Conservation (phyloP, 2,888 invertebrate genomes). For the Hypomecis punctinalis region DNA sequence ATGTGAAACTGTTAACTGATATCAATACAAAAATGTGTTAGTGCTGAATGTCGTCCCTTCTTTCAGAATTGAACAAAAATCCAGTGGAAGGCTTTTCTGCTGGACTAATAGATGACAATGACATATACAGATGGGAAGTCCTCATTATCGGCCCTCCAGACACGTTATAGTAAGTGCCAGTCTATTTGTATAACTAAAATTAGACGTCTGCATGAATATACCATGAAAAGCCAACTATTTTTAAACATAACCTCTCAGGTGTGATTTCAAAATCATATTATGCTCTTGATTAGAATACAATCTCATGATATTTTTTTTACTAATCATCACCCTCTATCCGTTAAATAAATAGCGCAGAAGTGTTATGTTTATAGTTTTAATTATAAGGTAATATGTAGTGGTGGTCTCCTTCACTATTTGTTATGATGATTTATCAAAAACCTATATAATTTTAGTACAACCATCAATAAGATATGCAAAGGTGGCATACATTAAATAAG, state of each 20-base stretch:
- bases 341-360: not conserved
- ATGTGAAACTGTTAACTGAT: constrained; percentile 16
- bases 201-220: constrained; percentile 5
- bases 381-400: too few relatives aligned
- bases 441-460: not conserved
- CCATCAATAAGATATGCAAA: constrained; percentile 8
- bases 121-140: constrained; percentile 99
- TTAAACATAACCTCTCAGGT: constrained; percentile 43
- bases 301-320: constrained; percentile 2
- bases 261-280: constrained; percentile 22
- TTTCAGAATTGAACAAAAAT: constrained; percentile 98
- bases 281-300: not conserved
- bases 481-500: not conserved
- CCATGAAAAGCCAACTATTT: constrained; percentile 35
- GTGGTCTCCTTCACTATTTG: not conserved
- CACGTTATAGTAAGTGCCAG: constrained; percentile 95
- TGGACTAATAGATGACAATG: constrained; percentile 99
- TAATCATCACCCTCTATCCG: not conserved
- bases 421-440: constrained; percentile 8
- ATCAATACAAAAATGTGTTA: constrained; percentile 6
- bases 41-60: constrained; percentile 15
- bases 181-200: constrained; percentile 16
- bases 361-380: not conserved
- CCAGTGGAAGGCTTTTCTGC: constrained; percentile 99
- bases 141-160: constrained; percentile 99